Base-by-base conservation (phyloP, 2,113 vertebrate genomes). In the Struthidea cinerea region DNA sequence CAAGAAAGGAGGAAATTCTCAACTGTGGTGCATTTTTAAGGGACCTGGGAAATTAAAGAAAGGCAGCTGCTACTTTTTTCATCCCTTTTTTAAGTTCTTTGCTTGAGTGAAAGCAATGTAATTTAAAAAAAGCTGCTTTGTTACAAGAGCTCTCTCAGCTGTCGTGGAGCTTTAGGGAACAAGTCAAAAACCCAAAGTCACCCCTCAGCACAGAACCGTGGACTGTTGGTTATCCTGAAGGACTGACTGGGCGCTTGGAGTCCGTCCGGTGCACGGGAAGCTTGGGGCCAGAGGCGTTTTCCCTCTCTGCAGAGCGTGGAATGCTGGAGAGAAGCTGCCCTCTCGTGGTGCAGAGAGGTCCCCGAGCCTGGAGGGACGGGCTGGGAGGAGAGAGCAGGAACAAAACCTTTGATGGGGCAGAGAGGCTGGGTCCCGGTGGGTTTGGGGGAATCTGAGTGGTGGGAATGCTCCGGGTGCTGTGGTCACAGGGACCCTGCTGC, bases 361-460 rank as follows among this genome's bases (percentile, higher is more conserved):
- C 42, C 35, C 0, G 0, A 1, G 50, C 32, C 44, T 13, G 2
- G 16, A n/a, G 42, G 2, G 15, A 5, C 4, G 11, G 6, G 3
- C 1, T 4, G 27, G 37, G 56, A 55, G 39, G 37, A 17, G 63
- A 32, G 42, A 35, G 42, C 39, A n/a, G 80, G 22, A 28, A 0
- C 3, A 24, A 14, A 71, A 17, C 28, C 37, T 56, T 17, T 20
- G 57, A 1, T 1, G 56, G 56, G 35, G 35, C 69, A 27, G 23
- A 30, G n/a, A 3, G 64, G 11, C 30, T 18, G 57, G 13, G 11
- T 7, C 47, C 42, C 21, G 0, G 18, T 2, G 67, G 6, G 2
- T 11, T 2, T 30, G n/a, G 37, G 67, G 67, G 46, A 21, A 11
- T 26, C 22, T 2, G 6, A 3, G n/a, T 0, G 30, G 24, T 4